Conservation (phyloP, 2,797 vertebrate species). For the Tangara arthus region DNA sequence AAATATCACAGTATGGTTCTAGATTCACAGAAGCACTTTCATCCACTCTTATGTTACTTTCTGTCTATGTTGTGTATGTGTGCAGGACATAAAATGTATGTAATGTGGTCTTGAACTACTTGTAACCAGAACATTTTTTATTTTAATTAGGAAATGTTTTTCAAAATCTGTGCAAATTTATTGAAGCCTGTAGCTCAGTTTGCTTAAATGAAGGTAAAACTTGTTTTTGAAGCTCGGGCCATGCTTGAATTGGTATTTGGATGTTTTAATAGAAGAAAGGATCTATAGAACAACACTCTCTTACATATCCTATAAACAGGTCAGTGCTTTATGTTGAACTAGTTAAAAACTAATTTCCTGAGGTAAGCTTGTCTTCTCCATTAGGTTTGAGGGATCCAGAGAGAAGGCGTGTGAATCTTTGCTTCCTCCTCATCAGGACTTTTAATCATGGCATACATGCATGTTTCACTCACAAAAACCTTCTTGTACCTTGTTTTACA, state of each 20-base stretch:
- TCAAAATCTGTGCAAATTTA: neutral
- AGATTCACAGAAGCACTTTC: neutral
- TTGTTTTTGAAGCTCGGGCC: neutral
- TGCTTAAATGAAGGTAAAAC: neutral
- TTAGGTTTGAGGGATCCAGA: neutral
- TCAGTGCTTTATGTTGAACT: neutral
- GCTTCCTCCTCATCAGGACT: neutral
- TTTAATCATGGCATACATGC: neutral
- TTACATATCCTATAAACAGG: neutral
- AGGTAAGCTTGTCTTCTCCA: neutral
- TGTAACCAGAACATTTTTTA: neutral
- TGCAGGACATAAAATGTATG: neutral
- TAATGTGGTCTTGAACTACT: neutral
- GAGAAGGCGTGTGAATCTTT: neutral
- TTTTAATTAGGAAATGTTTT: neutral
- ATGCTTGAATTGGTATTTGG: neutral
- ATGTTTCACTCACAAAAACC: neutral
- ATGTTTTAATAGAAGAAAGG: neutral
- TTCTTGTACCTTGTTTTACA: neutral
- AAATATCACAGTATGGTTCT: neutral
- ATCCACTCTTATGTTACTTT: neutral
- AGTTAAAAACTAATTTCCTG: neutral
- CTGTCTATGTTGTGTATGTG: neutral
- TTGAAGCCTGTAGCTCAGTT: neutral
- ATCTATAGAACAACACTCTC: neutral